These are phyloP conservation scores for Leptonema lineaticorne DNA, from an alignment of 1,140 invertebrate genomes.

Conservation along the genomic window DNA sequence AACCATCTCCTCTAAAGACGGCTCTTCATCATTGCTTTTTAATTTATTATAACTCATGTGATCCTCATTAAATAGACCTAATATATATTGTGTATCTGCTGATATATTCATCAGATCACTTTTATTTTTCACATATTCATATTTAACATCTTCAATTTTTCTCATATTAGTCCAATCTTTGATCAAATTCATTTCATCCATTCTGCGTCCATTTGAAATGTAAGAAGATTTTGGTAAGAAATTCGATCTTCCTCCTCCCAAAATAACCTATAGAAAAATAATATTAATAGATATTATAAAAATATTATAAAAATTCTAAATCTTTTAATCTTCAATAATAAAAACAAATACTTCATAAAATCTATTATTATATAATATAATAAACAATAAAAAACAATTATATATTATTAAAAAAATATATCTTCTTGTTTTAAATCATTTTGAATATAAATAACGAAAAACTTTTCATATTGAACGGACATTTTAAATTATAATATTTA, in stretches of 20 bases:
- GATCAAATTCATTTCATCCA: conserved; percentile 49
- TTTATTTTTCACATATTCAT: conserved; percentile 41
- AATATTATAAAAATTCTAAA: not conserved
- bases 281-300: not conserved
- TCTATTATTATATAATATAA: too few species aligned
- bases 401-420: too few species aligned
- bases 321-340: not conserved
- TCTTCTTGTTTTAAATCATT: too few species aligned
- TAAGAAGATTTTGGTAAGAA: conserved; percentile 46
- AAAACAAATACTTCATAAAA: too few species aligned
- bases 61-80: conserved; percentile 60
- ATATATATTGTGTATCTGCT: conserved; percentile 49
- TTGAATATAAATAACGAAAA: too few species aligned
- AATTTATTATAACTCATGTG: conserved; percentile 59
- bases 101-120: conserved; percentile 52
- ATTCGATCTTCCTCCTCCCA: conserved; percentile 55
- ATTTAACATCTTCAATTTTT: conserved; percentile 47
- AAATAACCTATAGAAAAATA: conserved; percentile 49
- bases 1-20: conserved; percentile 71
- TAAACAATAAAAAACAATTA: too few species aligned
- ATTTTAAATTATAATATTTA: conserved; percentile 32
- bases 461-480: too few species aligned
- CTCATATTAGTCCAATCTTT: conserved; percentile 58
- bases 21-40: conserved; percentile 45
- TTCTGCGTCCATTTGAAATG: conserved; percentile 39